Evolutionary conservation across 2,888 invertebrate genomes (phyloP).

Genomic region (Pasiphila rectangulata): DNA sequence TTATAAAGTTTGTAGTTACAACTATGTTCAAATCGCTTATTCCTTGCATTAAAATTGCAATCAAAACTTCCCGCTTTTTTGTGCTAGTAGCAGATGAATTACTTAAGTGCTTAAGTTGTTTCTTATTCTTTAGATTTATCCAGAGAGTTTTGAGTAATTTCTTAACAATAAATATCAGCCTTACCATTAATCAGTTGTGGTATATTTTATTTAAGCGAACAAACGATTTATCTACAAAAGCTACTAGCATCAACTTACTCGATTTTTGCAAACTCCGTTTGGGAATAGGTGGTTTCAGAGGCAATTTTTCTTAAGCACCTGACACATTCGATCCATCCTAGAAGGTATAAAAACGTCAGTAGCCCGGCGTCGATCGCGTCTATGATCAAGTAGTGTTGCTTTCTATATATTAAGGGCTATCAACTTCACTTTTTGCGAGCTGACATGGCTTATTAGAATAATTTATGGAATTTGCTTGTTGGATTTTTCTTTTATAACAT

Average conservation of each 20-base stretch:
- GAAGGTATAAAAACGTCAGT: constrained; percentile 65
- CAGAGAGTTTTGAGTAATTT: too few relatives aligned
- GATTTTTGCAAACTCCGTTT: constrained; percentile 40
- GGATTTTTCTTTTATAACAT: too few relatives aligned
- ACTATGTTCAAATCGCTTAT: too few relatives aligned
- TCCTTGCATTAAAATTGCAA: too few relatives aligned
- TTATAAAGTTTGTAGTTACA: neutral
- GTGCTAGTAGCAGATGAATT: too few relatives aligned
- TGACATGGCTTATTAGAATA: neutral
- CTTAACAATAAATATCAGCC: too few relatives aligned
- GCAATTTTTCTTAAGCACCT: constrained; percentile 64
- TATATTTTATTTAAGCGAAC: too few relatives aligned
- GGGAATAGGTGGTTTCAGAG: constrained; percentile 34
- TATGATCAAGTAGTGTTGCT: constrained; percentile 64
- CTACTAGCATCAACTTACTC: constrained; percentile 16
- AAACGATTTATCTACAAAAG: neutral
- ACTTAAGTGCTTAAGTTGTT: too few relatives aligned
- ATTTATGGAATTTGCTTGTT: too few relatives aligned
- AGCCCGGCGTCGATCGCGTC: constrained; percentile 51
- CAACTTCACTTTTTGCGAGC: neutral
- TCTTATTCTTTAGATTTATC: too few relatives aligned
- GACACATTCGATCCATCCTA: constrained; percentile 60
- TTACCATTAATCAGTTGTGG: too few relatives aligned
- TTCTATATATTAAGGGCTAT: constrained; percentile 31
- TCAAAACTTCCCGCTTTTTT: too few relatives aligned